phyloP scores from a whole-genome alignment of 1,140 invertebrate species.

The Brachionus manjavacas region DNA sequence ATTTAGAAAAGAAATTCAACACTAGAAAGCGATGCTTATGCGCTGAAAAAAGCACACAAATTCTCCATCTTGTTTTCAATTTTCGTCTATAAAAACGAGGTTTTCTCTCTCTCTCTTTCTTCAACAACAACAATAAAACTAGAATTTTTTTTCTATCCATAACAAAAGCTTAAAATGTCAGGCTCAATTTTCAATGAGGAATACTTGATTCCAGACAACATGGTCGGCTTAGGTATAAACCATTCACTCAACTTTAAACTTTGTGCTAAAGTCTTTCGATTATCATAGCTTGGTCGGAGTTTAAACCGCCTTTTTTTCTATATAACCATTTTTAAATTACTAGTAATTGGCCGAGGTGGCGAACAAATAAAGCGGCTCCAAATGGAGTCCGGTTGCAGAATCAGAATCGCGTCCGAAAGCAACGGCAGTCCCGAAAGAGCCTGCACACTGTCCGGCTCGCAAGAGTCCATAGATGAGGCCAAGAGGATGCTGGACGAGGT shows the following conservation, averaged over 20 bases:
- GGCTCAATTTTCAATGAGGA: conserved; percentile 38
- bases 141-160: background rate
- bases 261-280: background rate
- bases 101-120: background rate
- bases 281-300: background rate
- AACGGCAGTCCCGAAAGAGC: background rate
- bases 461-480: conserved; percentile 35
- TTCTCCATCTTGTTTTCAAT: background rate
- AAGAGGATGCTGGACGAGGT: conserved; percentile 39
- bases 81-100: conserved; percentile 1
- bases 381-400: conserved; percentile 89
- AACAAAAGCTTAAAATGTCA: conserved; percentile 9
- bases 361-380: conserved; percentile 92
- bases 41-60: background rate
- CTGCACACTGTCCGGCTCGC: conserved; percentile 32
- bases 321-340: background rate
- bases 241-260: background rate
- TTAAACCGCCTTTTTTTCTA: background rate
- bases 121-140: background rate
- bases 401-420: conserved; percentile 68
- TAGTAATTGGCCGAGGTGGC: conserved; percentile 75
- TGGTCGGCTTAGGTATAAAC: conserved; percentile 33
- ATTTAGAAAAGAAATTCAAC: background rate
- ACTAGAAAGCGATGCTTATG: background rate
- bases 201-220: conserved; percentile 31